Base-by-base conservation (phyloP, 2,888 invertebrate genomes). In the Sipha maydis region DNA sequence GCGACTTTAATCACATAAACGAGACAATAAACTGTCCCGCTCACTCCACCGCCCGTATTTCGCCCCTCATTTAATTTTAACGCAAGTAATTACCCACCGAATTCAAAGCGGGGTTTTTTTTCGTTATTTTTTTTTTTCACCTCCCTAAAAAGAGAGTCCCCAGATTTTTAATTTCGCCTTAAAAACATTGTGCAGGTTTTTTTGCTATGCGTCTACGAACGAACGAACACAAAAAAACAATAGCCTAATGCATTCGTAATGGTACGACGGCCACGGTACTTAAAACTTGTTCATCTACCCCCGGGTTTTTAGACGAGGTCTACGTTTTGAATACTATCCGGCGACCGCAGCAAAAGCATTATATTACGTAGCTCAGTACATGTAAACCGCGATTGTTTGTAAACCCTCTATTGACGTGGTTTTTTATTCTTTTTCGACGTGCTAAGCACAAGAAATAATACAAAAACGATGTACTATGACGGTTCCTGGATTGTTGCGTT, bases 1-100 rank as follows among this genome's bases (percentile, higher is more conserved):
- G 67, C 61, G 31, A 48, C 61, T 84, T 84, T 84, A 76, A 73
- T 84, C 76, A 61, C 75, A 76, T 28, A 48, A 77, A 85, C 31
- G 67, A 77, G 48, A 85, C 77, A 77, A 84, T 84, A 84, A 84
- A 76, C 76, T 83, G 83, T 83, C 75, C 38, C 28, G 38, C 67
- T 67, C 31, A 8, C 17, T 56, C 14, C 75, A 0, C 75, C 14
- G 38, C 21, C 4, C 14, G 28, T 21, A 38, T 7, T 61, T 61
- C 34, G 5, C 31, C 75, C 34, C 61, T 28, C 56, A 4, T 34
- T 11, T 11, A 41, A 41, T 41, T 75, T 84, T 21, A 61, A 75
- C 11, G 38, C 75, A 84, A 76, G 76, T 84, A 84, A 84, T 84
- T 84, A 77, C 67, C 77, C 85, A 77, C 69, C 77, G 67, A 85